A percentile compares a stretch with the other conserved stretches of the same genome.
Conservation (phyloP, 2,113 vertebrate genomes). For the Ancistrus triradiatus region DNA sequence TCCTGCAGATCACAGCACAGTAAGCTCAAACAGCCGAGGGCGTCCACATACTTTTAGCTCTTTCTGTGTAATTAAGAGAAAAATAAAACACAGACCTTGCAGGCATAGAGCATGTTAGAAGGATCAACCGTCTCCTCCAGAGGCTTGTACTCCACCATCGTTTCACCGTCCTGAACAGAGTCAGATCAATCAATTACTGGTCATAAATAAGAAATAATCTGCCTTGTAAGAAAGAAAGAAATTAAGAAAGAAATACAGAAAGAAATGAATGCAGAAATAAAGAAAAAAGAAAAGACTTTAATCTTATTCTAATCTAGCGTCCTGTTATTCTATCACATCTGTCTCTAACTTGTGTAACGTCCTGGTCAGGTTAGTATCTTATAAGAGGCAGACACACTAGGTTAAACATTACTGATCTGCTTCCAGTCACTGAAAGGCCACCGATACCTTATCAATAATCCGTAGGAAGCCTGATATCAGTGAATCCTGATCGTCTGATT, state of each 20-base stretch:
- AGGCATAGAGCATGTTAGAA: constrained; percentile 90
- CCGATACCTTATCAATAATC: constrained; percentile 84
- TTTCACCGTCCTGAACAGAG: constrained; percentile 78
- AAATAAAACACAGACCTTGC: constrained; percentile 77
- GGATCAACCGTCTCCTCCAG: constrained; percentile 85
- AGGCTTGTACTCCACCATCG: constrained; percentile 86
- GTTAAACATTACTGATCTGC: background rate
- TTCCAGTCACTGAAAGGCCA: background rate
- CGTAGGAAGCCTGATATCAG: constrained; percentile 81
- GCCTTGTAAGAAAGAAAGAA: no score
- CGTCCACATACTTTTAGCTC: no score
- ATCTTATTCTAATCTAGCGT: no score
- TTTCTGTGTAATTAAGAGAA: constrained; percentile 21
- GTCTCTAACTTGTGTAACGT: no score
- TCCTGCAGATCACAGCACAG: constrained; percentile 68
- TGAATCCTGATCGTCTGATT: constrained; percentile 78
- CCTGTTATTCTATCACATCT: no score
- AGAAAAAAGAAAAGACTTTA: no score
- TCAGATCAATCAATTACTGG: background rate
- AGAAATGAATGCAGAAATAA: no score
- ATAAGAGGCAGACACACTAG: no score
- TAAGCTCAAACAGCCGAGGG: no score
- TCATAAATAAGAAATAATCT: no score
- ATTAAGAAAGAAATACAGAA: no score
- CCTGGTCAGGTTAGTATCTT: no score